Percentiles rank a stretch among this genome's conserved stretches.
These are phyloP conservation scores for Delia radicum DNA, from an alignment of 1,140 invertebrate genomes.

Conservation along the genomic window DNA sequence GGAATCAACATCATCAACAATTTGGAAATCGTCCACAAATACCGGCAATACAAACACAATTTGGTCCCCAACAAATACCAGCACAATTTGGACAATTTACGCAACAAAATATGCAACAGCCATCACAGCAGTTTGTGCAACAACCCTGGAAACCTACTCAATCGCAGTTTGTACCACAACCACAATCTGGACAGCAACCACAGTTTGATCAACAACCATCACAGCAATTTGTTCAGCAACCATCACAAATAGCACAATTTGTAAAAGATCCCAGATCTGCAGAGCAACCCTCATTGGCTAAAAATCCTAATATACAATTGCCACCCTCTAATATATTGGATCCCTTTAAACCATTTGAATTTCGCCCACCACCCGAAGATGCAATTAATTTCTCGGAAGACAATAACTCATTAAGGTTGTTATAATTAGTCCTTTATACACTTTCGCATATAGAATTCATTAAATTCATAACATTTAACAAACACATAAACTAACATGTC, in stretches of 20 bases:
- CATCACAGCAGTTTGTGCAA: background rate
- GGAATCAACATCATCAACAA: background rate
- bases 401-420: slow-evolving; percentile 11
- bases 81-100: background rate
- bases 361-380: background rate
- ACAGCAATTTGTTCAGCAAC: background rate
- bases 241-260: no score
- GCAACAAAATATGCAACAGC: background rate
- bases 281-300: no score
- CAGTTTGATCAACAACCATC: background rate
- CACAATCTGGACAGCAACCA: background rate
- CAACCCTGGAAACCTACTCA: background rate
- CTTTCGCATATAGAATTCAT: no score
- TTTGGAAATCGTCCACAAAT: no score
- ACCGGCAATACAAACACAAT: background rate
- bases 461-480: background rate
- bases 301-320: background rate
- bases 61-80: background rate
- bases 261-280: no score
- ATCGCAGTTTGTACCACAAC: background rate
- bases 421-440: no score
- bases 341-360: slow-evolving; percentile 21
- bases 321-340: background rate
- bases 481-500: background rate
- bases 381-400: background rate